A percentile compares a stretch with the other conserved stretches of the same genome.
Evolutionary conservation across 2,113 vertebrate species (phyloP).

Genomic region (Plecturocebus donacophilus): DNA sequence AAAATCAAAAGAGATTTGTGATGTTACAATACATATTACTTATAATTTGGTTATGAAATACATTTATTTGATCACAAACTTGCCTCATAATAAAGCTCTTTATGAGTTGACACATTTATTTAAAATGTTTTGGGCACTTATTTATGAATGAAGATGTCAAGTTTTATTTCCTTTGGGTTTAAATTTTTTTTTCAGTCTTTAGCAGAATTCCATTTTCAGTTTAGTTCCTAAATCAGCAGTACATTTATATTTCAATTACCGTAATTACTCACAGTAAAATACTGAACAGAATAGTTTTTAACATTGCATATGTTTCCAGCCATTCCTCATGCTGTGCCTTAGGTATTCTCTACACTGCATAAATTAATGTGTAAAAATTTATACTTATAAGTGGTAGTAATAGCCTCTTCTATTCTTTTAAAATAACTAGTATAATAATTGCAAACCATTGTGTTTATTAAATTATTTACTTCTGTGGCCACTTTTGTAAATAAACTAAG

Average conservation of each 20-base stretch:
- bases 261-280: conserved; percentile 47
- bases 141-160: conserved; percentile 27
- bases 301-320: conserved; percentile 2
- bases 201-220: conserved; percentile 41
- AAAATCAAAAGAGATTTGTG: not conserved
- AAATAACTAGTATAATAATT: not conserved
- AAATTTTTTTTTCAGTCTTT: not conserved
- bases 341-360: not conserved
- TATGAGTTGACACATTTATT: not conserved
- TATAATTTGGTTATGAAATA: not conserved
- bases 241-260: conserved; percentile 51
- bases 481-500: conserved; percentile 64
- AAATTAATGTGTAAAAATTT: conserved; percentile 9
- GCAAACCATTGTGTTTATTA: not conserved
- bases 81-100: not conserved
- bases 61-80: not conserved
- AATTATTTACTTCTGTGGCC: conserved; percentile 11
- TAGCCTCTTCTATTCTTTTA: not conserved
- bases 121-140: conserved; percentile 11
- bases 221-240: conserved; percentile 42
- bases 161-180: conserved; percentile 43
- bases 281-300: conserved; percentile 35
- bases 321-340: not conserved
- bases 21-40: not conserved
- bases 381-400: not conserved